A percentile compares a stretch with the other conserved stretches of the same genome.
phyloP scores from a whole-genome alignment of 2,113 vertebrate genomes.

The Oryctolagus cuniculus region mOryCun1.1 NC_091432.1:79765501-79766000 shows the following conservation, averaged over 20 bases:
- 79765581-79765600: neutral
- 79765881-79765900: too few relatives aligned
- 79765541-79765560: neutral
- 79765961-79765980: too few relatives aligned
- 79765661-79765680: conserved; percentile 6
- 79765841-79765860: too few relatives aligned
- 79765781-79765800: conserved; percentile 68
- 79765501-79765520: neutral
- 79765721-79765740: conserved; percentile 53
- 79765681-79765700: neutral
- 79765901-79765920: too few relatives aligned
- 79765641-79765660: neutral
- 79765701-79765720: conserved; percentile 18
- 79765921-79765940: too few relatives aligned
- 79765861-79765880: too few relatives aligned
- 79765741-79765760: conserved; percentile 61
- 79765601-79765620: neutral
- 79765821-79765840: too few relatives aligned
- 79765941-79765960: too few relatives aligned
- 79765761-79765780: conserved; percentile 56
- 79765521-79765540: neutral
- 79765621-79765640: neutral
- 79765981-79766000: too few relatives aligned
- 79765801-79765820: too few relatives aligned
- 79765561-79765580: neutral